Evolutionary conservation across 1,140 invertebrate genomes (phyloP), one percentile per base, ranked within the genome.

Genomic region (Orius insidiosus): DNA sequence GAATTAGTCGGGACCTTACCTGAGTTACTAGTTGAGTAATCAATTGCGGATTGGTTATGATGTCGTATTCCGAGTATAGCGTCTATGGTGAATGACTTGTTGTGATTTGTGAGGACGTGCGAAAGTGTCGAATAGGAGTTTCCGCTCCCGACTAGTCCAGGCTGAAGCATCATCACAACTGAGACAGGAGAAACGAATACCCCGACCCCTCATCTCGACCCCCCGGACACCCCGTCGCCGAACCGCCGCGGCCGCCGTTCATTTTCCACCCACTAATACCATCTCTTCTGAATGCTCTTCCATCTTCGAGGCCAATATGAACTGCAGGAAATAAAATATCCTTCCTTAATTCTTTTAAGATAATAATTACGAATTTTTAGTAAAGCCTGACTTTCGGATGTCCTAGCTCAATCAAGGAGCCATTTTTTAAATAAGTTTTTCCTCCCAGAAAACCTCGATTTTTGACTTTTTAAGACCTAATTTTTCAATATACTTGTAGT

Each of bases 31-130:
- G 45, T 51, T 14, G 45, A 47, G 34, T 51, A 51, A 43, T 52
- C 50, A 24, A 49, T 53, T 1, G 45, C 45, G 0, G 48, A 15
- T 45, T 40, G 42, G 45, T 42, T 32, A n/a, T 32, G 11, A 36
- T 24, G 8, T 16, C 71, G 69, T 41, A 79, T 61, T 5, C 79
- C 80, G n/a, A 85, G 66, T 54, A 85, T 84, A 11, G 79, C 78
- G 50, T 82, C 81, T 54, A 85, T 85, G 13, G 80, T 84, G 56
- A 85, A 85, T 1, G 79, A 78, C 56, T 79, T 78, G 18, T 45
- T 52, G 19, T 47, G 48, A 40, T 41, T 50, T 8, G 44, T 31
- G 41, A 43, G 41, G 41, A 43, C 41, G 41, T 43, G 41, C n/a
- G 18, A 11, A 18, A 43, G 19, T 18, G 41, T 18, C n/a, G 41